These are phyloP conservation scores for Cryptus viduatorius DNA, from an alignment of 2,888 invertebrate genomes.

Conservation along the genomic window DNA sequence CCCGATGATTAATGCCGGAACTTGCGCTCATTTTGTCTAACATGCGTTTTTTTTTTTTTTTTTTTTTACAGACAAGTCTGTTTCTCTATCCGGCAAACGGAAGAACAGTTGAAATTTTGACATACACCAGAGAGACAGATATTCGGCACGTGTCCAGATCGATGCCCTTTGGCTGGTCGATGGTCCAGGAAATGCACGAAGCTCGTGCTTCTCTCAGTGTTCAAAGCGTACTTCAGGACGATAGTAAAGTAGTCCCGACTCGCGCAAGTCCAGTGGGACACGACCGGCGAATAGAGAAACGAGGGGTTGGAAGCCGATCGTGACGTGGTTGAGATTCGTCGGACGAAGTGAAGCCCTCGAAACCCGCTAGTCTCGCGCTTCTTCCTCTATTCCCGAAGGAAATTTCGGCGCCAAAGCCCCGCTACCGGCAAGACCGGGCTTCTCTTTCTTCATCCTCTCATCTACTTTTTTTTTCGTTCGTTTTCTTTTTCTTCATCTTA, in stretches of 20 bases:
- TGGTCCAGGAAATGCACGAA: conserved; percentile 24
- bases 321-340: conserved; percentile 56
- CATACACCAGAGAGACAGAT: neutral
- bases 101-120: neutral
- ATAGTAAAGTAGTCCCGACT: conserved; percentile 19
- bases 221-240: conserved; percentile 16
- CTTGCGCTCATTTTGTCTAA: neutral
- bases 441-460: conserved; percentile 43
- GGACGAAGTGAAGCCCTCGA: conserved; percentile 38
- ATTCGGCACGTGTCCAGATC: neutral
- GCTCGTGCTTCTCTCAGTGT: neutral
- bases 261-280: conserved; percentile 23
- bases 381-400: conserved; percentile 57
- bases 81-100: neutral
- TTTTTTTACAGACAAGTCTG: neutral
- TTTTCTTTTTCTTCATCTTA: conserved; percentile 18
- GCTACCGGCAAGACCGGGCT: conserved; percentile 26
- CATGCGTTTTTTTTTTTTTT: neutral
- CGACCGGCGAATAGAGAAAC: conserved; percentile 24
- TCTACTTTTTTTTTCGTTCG: conserved; percentile 12
- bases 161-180: conserved; percentile 14
- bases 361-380: conserved; percentile 36
- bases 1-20: conserved; percentile 7
- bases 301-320: conserved; percentile 43
- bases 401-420: conserved; percentile 45